phyloP scores from a whole-genome alignment of 2,113 vertebrate genomes.

The Neodon shergylaensis region DNA sequence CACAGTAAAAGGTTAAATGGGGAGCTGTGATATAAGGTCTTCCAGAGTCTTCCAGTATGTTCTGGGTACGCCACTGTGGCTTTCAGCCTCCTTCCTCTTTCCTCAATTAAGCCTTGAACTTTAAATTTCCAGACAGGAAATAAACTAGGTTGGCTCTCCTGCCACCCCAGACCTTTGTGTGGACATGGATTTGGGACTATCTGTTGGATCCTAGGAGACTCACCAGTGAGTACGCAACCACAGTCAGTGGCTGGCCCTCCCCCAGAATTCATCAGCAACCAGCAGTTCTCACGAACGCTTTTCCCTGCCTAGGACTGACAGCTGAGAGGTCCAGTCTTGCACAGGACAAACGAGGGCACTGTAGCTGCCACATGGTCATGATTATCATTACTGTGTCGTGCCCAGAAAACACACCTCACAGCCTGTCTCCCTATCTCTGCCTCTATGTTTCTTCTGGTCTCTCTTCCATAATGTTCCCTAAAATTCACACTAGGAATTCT shows the following conservation, averaged over 20 bases:
- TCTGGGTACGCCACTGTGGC: rapidly evolving
- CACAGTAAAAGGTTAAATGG: too few species aligned
- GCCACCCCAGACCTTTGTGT: background rate
- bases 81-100: background rate
- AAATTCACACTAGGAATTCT: background rate
- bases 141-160: background rate
- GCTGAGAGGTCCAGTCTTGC: background rate
- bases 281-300: background rate
- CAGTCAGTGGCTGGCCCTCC: background rate
- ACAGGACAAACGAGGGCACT: background rate
- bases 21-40: background rate
- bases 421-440: background rate
- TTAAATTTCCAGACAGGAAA: background rate
- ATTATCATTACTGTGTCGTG: background rate
- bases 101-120: background rate
- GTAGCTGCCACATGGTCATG: background rate
- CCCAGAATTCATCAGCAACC: background rate
- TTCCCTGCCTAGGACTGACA: background rate
- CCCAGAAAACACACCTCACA: background rate
- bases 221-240: background rate
- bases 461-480: background rate
- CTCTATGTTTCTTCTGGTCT: background rate
- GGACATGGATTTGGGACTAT: background rate
- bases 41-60: background rate
- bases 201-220: background rate